A percentile compares a stretch with the other conserved stretches of the same genome.
Conservation (phyloP, 2,113 vertebrate species). For the Xenus cinereus region DNA sequence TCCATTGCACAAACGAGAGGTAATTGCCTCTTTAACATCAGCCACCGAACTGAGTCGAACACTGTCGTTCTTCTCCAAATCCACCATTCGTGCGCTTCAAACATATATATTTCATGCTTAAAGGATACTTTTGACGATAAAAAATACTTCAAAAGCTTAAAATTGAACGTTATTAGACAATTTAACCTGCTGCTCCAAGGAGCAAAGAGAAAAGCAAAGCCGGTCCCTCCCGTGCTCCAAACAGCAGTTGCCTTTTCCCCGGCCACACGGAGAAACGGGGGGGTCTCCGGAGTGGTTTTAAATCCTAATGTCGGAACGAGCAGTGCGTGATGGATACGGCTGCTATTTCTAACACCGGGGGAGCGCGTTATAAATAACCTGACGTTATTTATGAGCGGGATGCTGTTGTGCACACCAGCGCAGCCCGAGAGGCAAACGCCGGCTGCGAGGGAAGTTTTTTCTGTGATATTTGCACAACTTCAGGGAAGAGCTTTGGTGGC, state of each 20-base stretch:
- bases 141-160: not conserved
- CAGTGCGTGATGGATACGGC: not conserved
- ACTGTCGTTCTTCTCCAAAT: not conserved
- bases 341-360: not conserved
- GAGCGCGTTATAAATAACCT: not conserved
- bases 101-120: not conserved
- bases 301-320: not conserved
- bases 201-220: not conserved
- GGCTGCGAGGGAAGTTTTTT: rapidly evolving
- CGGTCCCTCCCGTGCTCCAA: not conserved
- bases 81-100: not conserved
- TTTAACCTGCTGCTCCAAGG: not conserved
- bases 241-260: not conserved
- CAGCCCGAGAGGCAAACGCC: not conserved
- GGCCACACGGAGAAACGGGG: not conserved
- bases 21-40: constrained; percentile 51
- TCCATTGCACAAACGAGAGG: constrained; percentile 45
- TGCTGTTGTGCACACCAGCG: not conserved
- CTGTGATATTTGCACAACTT: not conserved
- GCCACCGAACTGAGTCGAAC: not conserved
- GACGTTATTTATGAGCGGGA: not conserved
- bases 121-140: not conserved
- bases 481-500: rapidly evolving
- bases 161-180: constrained; percentile 9
- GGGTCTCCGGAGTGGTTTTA: not conserved